phyloP scores from a whole-genome alignment of 2,888 invertebrate species.

The Perizoma flavofasciatum region DNA sequence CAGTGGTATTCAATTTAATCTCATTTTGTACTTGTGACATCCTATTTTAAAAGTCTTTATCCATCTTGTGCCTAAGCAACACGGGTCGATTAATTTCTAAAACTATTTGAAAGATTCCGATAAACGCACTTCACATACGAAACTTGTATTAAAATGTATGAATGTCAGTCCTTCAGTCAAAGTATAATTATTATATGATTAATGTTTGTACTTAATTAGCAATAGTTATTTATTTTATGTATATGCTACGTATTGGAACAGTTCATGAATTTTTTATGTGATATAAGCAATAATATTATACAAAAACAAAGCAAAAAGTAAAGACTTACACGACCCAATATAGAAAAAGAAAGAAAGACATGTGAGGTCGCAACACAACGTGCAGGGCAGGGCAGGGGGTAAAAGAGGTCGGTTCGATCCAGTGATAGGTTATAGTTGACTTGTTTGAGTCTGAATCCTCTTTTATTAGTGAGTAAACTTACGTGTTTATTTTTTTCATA shows the following conservation, averaged over 20 bases:
- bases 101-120: neutral
- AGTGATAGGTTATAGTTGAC: constrained; percentile 70
- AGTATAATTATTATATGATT: constrained; percentile 39
- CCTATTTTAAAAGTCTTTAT: constrained; percentile 23
- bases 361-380: constrained; percentile 45
- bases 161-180: constrained; percentile 20
- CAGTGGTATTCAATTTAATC: constrained; percentile 37
- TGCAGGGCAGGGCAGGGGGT: constrained; percentile 36
- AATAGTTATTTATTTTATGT: constrained; percentile 75
- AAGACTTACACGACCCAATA: constrained; percentile 65
- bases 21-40: constrained; percentile 25
- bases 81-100: constrained; percentile 6
- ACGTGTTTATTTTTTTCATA: constrained; percentile 82
- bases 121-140: constrained; percentile 9
- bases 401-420: constrained; percentile 51
- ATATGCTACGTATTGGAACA: constrained; percentile 73
- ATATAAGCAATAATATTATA: constrained; percentile 82
- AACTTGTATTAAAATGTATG: constrained; percentile 28
- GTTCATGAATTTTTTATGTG: constrained; percentile 76
- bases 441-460: constrained; percentile 77
- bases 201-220: constrained; percentile 81
- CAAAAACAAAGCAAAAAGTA: constrained; percentile 62
- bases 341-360: constrained; percentile 49
- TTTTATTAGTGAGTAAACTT: constrained; percentile 83
- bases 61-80: constrained; percentile 6